These are phyloP conservation scores for Montifringilla adamsi DNA, from an alignment of 2,113 vertebrate species.

Conservation along the genomic window DNA sequence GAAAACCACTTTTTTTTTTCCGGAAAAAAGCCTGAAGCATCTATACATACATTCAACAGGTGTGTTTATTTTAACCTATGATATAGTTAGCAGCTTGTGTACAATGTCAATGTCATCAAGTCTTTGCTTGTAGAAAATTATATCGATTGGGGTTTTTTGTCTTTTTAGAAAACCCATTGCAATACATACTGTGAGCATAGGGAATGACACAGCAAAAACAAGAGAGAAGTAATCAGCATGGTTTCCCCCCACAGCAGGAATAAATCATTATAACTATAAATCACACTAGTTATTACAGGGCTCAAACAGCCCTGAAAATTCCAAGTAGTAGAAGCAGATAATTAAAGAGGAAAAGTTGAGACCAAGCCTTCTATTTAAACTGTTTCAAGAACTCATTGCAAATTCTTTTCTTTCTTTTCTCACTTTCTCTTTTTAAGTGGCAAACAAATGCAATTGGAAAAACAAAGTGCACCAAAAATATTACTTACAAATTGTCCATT, in stretches of 20 bases:
- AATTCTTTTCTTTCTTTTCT: neutral
- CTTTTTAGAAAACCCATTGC: neutral
- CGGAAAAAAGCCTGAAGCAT: neutral
- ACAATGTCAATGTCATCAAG: neutral
- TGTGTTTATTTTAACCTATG: neutral
- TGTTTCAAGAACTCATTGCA: neutral
- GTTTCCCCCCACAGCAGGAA: neutral
- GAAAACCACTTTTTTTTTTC: neutral
- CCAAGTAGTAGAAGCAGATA: conserved; percentile 8
- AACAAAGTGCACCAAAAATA: neutral
- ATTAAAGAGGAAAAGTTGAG: conserved; percentile 36
- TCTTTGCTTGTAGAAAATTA: neutral
- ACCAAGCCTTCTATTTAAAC: neutral
- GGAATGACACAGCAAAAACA: conserved; percentile 45
- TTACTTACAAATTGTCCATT: conserved; percentile 13
- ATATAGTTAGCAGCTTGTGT: neutral
- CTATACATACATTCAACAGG: neutral
- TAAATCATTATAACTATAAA: conserved; percentile 39
- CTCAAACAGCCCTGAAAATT: conserved; percentile 28
- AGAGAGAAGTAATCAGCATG: conserved; percentile 5
- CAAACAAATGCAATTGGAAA: neutral
- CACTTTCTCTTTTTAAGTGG: neutral
- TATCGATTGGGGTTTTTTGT: neutral
- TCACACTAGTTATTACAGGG: conserved; percentile 46
- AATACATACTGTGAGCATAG: neutral